Base-by-base conservation (phyloP, 2,888 invertebrate species). In the Tenthredo amoena region DNA sequence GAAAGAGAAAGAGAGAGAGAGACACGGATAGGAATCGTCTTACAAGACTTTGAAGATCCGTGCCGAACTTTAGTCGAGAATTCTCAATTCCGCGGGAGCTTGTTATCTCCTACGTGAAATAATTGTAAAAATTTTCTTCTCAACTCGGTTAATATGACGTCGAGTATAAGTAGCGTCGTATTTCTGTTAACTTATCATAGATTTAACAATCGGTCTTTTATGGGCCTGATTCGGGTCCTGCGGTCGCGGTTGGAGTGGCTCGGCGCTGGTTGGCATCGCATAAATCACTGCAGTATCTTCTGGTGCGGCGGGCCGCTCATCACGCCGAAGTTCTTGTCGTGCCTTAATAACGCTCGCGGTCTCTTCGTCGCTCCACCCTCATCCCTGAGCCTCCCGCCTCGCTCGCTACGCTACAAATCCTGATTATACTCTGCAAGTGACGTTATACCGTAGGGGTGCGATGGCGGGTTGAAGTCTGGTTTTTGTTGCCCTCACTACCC, bases 371-470 rank as follows among this genome's bases (percentile, higher is more conserved):
- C 87, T 43, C 68, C 81, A 84, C 86, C 86, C 86, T 86, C 87
- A 84, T 74, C 58, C 65, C 86, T 76, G 85, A 85, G 86, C 86
- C 87, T 87, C 87, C 85, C 85, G 87, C 87, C 87, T 82, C 77
- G 84, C 86, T 72, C 86, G 90, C 89, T 90, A 92, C 92, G 93
- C 94, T 93, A 94, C 94, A 94, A 94, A 94, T 94, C 94, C 94
- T 94, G 94, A 94, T 94, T 94, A 94, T 94, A 93, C 92, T 93
- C 94, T 94, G 94, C 93, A 92, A 93, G 91, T 94, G 94, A 94
- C 94, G 92, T 93, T 93, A 92, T 90, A 90, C 91, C 91, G 90
- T 88, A 90, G 91, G 92, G 91, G 91, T 90, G 89, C 91, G 90
- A 91, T 90, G 91, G 90, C 88, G 90, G 90, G 90, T 92, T 90